Evolutionary conservation across 1,140 invertebrate genomes (phyloP).

Genomic region (Epicauta chinensis): DNA sequence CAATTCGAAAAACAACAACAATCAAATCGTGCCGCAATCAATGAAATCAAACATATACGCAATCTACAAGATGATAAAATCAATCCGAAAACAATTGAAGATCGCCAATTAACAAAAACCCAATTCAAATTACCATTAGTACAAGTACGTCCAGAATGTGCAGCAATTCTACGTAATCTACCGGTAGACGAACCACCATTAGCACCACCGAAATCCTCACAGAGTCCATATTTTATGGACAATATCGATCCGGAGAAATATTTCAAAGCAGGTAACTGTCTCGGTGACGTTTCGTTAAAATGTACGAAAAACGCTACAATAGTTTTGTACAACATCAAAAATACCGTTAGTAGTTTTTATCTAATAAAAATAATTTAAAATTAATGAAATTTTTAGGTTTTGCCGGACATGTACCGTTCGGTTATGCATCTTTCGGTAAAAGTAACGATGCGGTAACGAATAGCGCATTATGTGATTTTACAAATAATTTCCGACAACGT

Average conservation of each 20-base stretch:
- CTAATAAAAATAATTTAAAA: neutral
- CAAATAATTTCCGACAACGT: conserved; percentile 58
- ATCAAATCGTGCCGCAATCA: conserved; percentile 47
- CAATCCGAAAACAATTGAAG: conserved; percentile 52
- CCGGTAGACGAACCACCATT: conserved; percentile 50
- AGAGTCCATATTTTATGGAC: conserved; percentile 63
- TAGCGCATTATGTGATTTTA: conserved; percentile 59
- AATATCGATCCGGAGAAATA: conserved; percentile 57
- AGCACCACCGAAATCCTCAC: conserved; percentile 50
- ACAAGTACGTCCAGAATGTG: conserved; percentile 56
- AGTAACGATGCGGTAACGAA: conserved; percentile 55
- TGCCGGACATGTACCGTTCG: conserved; percentile 60
- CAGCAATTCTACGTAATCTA: conserved; percentile 51
- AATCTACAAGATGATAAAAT: conserved; percentile 51
- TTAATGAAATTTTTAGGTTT: conserved; percentile 46
- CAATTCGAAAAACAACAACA: conserved; percentile 58
- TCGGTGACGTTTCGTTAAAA: conserved; percentile 16
- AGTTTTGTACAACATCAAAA: conserved; percentile 34
- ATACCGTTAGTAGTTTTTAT: conserved; percentile 24
- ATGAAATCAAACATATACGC: conserved; percentile 48
- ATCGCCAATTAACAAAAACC: conserved; percentile 53
- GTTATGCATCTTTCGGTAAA: conserved; percentile 56
- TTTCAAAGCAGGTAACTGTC: conserved; percentile 51
- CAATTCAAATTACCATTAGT: conserved; percentile 59
- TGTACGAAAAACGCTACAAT: conserved; percentile 36